phyloP scores from a whole-genome alignment of 2,113 vertebrate species.

The Rattus norvegicus region GRCr8 NC_086039.1:18535001-18535500 shows the following conservation, averaged over 20 bases:
- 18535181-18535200: neutral
- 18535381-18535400: conserved; percentile 27
- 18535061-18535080: conserved; percentile 25
- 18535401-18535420: conserved; percentile 82
- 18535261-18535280: neutral
- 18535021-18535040: conserved; percentile 44
- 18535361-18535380: conserved; percentile 41
- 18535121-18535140: conserved; percentile 46
- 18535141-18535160: conserved; percentile 3
- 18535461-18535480: conserved; percentile 71
- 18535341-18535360: conserved; percentile 48
- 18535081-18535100: conserved; percentile 1
- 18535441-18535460: conserved; percentile 61
- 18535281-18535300: conserved; percentile 36
- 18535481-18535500: conserved; percentile 73
- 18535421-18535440: conserved; percentile 73
- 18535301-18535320: neutral
- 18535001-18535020: neutral
- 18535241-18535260: neutral
- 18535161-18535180: neutral
- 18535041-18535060: conserved; percentile 34
- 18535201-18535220: neutral
- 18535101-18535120: conserved; percentile 67
- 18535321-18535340: conserved; percentile 38
- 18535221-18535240: neutral